Base-by-base conservation (phyloP, 2,113 vertebrate species). In the Patagioenas fasciata region DNA sequence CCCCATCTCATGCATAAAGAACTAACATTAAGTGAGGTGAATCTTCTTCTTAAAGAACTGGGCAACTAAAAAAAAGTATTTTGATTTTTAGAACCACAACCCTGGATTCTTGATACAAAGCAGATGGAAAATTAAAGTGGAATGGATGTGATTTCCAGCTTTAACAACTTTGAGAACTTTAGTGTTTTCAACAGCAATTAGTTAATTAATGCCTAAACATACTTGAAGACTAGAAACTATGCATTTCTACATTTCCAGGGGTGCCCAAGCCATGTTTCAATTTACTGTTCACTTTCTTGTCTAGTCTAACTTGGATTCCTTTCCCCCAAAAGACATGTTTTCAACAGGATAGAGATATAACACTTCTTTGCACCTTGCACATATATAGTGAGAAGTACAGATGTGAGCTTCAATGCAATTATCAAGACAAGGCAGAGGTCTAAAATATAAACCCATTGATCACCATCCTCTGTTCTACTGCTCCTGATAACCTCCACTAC, bases 281-380 rank as follows among this genome's bases (percentile, higher is more conserved):
- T 74, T 25, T 58, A 1, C 29, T 80, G 11, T 67, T 65, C 19
- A 4, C 6, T 47, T 82, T 56, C 28, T 53, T 70, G 5, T 19
- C 25, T 31, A 66, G 7, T 23, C 14, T 40, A 47, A 47, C 8
- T 60, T 69, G 6, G 11, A 74, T 62, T 79, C 11, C 67, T 70
- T 67, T 3, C 10, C 13, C 0, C 1, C 10, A 16, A 29, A 81
- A 34, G 2, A 8, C 13, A 31, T 1, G 0, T 40, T 83, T 92
- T 50, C 21, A 66, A 8, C 8, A 78, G 10, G 24, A 32, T 21
- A 75, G 36, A 73, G 36, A 40, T 77, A 57, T 91, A 9, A 88
- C 13, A 9, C 26, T 61, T 75, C 19, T 31, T 73, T 2, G 5
- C 12, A 24, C 6, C 13, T 80, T 78, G 21, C 9, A 61, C 9